phyloP scores from a whole-genome alignment of 2,888 invertebrate genomes.

The Rhingia rostrata region DNA sequence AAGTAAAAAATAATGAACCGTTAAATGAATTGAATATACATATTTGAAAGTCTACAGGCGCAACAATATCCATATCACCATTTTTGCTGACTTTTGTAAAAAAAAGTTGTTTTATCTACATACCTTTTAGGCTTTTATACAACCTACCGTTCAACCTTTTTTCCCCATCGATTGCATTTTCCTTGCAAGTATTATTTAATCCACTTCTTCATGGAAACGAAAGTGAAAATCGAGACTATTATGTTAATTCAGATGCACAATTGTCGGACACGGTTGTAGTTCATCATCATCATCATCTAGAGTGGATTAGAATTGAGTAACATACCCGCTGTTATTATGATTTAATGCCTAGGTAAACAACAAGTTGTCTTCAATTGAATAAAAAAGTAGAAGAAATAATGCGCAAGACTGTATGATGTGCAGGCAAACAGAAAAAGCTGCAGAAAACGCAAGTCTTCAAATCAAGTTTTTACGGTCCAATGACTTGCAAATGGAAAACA shows the following conservation, averaged over 20 bases:
- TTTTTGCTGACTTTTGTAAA: too few species aligned
- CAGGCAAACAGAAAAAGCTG: slow-evolving; percentile 24
- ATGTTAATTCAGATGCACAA: slow-evolving; percentile 35
- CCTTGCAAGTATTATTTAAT: too few species aligned
- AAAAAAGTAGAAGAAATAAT: slow-evolving; percentile 15
- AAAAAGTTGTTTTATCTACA: too few species aligned
- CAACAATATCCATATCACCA: too few species aligned
- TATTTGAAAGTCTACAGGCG: too few species aligned
- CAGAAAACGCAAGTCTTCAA: slow-evolving; percentile 38
- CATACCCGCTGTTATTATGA: slow-evolving; percentile 12
- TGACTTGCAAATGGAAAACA: slow-evolving; percentile 40
- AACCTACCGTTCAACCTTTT: too few species aligned
- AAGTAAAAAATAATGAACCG: too few species aligned
- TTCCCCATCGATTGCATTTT: too few species aligned
- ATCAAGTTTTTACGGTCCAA: slow-evolving; percentile 48
- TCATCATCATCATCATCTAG: slow-evolving; percentile 12
- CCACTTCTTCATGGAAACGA: background rate
- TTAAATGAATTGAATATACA: too few species aligned
- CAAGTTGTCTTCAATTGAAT: slow-evolving; percentile 6
- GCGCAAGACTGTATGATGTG: slow-evolving; percentile 7
- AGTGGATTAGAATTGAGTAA: slow-evolving; percentile 41
- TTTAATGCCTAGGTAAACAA: slow-evolving; percentile 24
- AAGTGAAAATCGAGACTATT: slow-evolving; percentile 41
- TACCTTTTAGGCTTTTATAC: too few species aligned
- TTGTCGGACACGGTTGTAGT: slow-evolving; percentile 42